Conservation (phyloP, 2,797 vertebrate genomes). For the Schizopygopsis pylzovi region DNA sequence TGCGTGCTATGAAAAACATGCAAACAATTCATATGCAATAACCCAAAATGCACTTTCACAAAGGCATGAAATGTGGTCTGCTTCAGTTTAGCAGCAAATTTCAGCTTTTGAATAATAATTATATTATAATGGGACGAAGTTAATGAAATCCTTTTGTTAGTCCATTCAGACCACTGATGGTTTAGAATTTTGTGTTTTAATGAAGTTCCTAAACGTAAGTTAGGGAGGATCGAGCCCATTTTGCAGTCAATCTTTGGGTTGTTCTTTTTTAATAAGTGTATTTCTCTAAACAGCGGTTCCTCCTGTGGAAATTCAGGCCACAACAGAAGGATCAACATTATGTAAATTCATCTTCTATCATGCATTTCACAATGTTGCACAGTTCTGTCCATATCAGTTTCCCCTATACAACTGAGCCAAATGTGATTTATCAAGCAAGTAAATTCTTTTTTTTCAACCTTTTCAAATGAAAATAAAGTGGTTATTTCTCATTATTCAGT, state of each 20-base stretch:
- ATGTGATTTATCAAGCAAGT: too few relatives aligned
- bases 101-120: neutral
- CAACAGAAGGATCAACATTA: neutral
- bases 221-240: too few relatives aligned
- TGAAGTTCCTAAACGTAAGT: neutral
- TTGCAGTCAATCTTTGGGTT: neutral
- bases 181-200: neutral
- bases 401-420: too few relatives aligned
- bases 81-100: neutral
- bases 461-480: too few relatives aligned
- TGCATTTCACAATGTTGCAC: too few relatives aligned
- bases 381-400: too few relatives aligned
- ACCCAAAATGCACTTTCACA: neutral
- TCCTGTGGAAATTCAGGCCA: neutral
- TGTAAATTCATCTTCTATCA: neutral
- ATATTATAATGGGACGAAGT: too few relatives aligned
- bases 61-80: neutral
- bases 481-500: too few relatives aligned
- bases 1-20: neutral
- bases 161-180: too few relatives aligned
- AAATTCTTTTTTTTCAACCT: too few relatives aligned
- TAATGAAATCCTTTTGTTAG: neutral
- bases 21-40: neutral
- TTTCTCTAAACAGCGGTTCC: neutral
- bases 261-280: neutral